phyloP scores from a whole-genome alignment of 37 sponge, comb jelly and placozoan genomes.

The Mnemiopsis leidyi region DNA sequence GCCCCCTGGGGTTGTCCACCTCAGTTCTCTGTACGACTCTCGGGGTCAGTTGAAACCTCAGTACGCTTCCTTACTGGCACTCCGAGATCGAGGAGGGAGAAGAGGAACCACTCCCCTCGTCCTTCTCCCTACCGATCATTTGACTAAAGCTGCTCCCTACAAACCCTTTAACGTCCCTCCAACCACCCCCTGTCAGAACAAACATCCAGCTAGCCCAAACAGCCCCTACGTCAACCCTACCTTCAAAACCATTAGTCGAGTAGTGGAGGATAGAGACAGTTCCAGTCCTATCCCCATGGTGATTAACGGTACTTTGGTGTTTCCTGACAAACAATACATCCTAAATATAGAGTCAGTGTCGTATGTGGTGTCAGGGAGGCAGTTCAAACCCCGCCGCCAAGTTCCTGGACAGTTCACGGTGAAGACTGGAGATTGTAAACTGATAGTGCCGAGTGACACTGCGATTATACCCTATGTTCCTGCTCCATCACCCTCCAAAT shows the following conservation, averaged over 20 bases:
- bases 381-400: not conserved
- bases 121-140: not conserved
- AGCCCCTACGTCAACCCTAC: not conserved
- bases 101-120: not conserved
- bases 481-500: not conserved
- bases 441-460: not conserved
- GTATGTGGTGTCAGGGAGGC: not conserved
- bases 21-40: not conserved
- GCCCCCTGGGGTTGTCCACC: not conserved
- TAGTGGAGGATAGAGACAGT: not conserved
- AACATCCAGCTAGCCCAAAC: not conserved
- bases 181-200: not conserved
- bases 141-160: not conserved
- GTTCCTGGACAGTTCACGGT: constrained; percentile 21
- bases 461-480: not conserved
- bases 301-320: not conserved
- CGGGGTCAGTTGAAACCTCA: not conserved
- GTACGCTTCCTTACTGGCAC: not conserved
- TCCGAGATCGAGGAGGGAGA: not conserved
- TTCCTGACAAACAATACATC: not conserved
- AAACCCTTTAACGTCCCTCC: not conserved
- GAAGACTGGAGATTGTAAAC: not conserved
- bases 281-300: constrained; percentile 3
- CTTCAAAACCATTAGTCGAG: not conserved
- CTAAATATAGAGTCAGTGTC: not conserved